These are phyloP conservation scores for Cecidostiba fungosa DNA, from an alignment of 2,888 invertebrate species.

Conservation along the genomic window DNA sequence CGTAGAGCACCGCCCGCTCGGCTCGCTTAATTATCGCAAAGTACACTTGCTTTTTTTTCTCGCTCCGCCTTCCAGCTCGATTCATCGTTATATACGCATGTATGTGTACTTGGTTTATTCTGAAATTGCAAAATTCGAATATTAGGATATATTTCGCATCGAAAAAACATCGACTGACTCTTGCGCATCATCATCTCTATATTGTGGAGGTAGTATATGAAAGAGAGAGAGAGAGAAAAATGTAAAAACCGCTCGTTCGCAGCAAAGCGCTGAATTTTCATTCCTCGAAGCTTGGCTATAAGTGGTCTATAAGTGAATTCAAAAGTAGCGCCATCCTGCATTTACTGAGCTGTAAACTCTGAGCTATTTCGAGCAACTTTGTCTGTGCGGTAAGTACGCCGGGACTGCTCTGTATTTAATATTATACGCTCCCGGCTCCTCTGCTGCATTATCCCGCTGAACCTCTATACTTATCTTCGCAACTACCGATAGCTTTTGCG, in stretches of 20 bases:
- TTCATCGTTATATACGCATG: background rate
- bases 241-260: slow-evolving; percentile 66
- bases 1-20: slow-evolving; percentile 42
- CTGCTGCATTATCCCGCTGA: slow-evolving; percentile 62
- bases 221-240: slow-evolving; percentile 60
- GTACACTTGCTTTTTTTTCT: slow-evolving; percentile 26
- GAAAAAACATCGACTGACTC: too few species aligned
- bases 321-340: slow-evolving; percentile 75
- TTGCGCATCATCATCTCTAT: too few species aligned
- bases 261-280: slow-evolving; percentile 75
- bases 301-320: slow-evolving; percentile 75
- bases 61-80: background rate
- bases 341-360: slow-evolving; percentile 77
- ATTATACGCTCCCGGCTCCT: slow-evolving; percentile 62
- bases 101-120: background rate
- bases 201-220: slow-evolving; percentile 10
- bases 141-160: too few species aligned
- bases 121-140: background rate
- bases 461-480: slow-evolving; percentile 65
- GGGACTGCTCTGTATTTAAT: slow-evolving; percentile 66
- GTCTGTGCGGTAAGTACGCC: slow-evolving; percentile 32
- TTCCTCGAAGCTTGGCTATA: slow-evolving; percentile 66
- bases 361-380: slow-evolving; percentile 60
- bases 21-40: slow-evolving; percentile 44
- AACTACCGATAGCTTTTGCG: slow-evolving; percentile 70